Evolutionary conservation across 2,888 invertebrate genomes (phyloP), one percentile per base, ranked within the genome.

Genomic region (Drosophila dives): DNA sequence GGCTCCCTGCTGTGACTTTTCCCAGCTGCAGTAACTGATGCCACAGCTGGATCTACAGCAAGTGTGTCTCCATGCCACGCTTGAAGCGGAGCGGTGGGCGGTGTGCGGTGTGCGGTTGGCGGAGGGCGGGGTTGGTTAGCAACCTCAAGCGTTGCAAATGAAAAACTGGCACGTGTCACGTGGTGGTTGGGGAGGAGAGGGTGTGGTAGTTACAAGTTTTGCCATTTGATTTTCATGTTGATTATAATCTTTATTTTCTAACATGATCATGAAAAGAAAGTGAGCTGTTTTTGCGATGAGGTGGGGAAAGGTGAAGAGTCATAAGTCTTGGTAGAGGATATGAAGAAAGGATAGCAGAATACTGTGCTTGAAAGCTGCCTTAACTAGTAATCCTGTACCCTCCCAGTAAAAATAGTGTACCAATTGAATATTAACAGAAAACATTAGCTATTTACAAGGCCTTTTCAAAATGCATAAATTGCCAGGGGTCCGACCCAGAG

Each of bases 181-280:
- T 70, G 67, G 48, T 5, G 32, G 15, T 10, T 29, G 29, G 29
- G 29, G 29, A 1, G 40, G 36, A 1, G 10, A 15, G 29, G 36
- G 26, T 32, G n/a, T 8, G 33, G 23, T 53, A 56, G 60, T 62
- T 62, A 69, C 83, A 81, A 83, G 65, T 83, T 84, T 83, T 61
- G 59, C 72, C 75, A 86, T 86, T 86, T 88, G 77, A 84, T 84
- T 84, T 86, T 84, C 80, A 77, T 83, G 86, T 71, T 85, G 88
- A 85, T 85, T 80, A 86, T 77, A 80, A 86, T 88, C 83, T 76
- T 67, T 78, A 68, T 50, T 62, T 70, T 59, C 56, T 10, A 66
- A 59, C 71, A 59, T 71, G 64, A 81, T 75, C 75, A 59, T 3
- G 29, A 17, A 38, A 26, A 12, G 42, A 34, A 34, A 56, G 54